phyloP scores from a whole-genome alignment of 2,888 invertebrate genomes.

The Machimus atricapillus region DNA sequence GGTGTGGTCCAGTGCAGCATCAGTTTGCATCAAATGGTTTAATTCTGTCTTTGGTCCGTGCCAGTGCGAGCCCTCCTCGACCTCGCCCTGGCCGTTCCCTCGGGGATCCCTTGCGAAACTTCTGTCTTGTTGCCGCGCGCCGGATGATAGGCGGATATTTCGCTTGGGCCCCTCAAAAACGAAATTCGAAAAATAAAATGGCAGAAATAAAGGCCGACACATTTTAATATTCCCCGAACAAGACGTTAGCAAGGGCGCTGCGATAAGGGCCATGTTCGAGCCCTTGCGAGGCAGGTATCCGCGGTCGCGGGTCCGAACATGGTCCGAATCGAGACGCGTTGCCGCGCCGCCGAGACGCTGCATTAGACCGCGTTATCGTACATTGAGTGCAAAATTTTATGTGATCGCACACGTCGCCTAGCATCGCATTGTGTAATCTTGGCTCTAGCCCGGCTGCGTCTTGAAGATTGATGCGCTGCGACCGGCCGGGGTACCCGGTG shows the following conservation, averaged over 20 bases:
- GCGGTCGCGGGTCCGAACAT: background rate
- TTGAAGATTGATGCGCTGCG: conserved; percentile 24
- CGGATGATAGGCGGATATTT: conserved; percentile 10
- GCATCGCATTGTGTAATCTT: conserved; percentile 37
- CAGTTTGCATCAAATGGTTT: background rate
- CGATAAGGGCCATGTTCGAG: conserved; percentile 42
- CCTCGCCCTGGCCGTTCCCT: background rate
- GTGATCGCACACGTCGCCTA: conserved; percentile 44
- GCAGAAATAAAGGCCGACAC: conserved; percentile 25
- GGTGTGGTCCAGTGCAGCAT: conserved; percentile 28
- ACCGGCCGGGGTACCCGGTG: background rate
- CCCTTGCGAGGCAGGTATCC: conserved; percentile 26
- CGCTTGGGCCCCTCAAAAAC: background rate
- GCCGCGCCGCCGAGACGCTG: background rate
- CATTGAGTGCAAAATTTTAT: conserved; percentile 38
- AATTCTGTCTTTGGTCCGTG: conserved; percentile 4
- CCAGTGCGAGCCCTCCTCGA: background rate
- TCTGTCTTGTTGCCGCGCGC: conserved; percentile 5
- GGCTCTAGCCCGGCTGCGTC: conserved; percentile 8
- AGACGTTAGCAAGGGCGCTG: conserved; percentile 45
- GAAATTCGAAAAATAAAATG: conserved; percentile 7
- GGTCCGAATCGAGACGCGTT: background rate
- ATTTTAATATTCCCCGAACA: conserved; percentile 45
- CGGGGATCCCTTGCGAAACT: background rate
- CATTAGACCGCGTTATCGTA: conserved; percentile 27